A percentile compares a stretch with the other conserved stretches of the same genome.
phyloP scores from a whole-genome alignment of 1,140 invertebrate species.

The Alviniconcha marisindica region DNA sequence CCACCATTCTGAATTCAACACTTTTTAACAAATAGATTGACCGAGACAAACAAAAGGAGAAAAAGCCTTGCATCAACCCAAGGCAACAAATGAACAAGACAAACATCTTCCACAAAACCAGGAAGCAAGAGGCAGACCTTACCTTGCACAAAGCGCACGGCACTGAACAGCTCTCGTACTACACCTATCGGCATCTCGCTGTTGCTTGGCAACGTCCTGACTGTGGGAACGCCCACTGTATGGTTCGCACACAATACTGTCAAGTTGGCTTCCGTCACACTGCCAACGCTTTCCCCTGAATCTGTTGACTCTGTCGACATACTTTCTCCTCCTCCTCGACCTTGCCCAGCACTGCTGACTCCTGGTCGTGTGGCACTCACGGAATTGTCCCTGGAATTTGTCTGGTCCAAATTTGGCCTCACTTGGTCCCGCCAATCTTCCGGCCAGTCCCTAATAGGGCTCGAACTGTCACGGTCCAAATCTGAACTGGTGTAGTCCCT shows the following conservation, averaged over 20 bases:
- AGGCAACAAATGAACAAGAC: background rate
- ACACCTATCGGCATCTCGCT: background rate
- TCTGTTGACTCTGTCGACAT: too few relatives aligned
- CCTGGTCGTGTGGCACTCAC: background rate
- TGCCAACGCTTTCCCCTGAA: background rate
- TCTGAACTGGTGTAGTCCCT: too few relatives aligned
- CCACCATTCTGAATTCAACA: too few relatives aligned
- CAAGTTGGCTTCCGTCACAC: background rate
- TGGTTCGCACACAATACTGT: background rate
- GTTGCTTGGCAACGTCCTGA: background rate
- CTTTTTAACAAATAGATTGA: too few relatives aligned
- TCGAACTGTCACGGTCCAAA: background rate
- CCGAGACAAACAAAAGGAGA: background rate
- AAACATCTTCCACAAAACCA: too few relatives aligned
- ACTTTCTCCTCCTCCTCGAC: too few relatives aligned
- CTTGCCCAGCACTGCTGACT: too few relatives aligned
- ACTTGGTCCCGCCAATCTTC: background rate
- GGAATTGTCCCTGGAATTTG: background rate
- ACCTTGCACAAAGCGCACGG: constrained; percentile 20
- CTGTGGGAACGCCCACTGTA: background rate
- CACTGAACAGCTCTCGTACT: background rate
- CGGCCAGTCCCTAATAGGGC: background rate
- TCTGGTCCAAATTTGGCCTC: background rate
- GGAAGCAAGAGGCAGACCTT: background rate
- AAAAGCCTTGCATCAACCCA: background rate